Conservation (phyloP, 2,113 vertebrate genomes). For the Bostrychus sinensis region DNA sequence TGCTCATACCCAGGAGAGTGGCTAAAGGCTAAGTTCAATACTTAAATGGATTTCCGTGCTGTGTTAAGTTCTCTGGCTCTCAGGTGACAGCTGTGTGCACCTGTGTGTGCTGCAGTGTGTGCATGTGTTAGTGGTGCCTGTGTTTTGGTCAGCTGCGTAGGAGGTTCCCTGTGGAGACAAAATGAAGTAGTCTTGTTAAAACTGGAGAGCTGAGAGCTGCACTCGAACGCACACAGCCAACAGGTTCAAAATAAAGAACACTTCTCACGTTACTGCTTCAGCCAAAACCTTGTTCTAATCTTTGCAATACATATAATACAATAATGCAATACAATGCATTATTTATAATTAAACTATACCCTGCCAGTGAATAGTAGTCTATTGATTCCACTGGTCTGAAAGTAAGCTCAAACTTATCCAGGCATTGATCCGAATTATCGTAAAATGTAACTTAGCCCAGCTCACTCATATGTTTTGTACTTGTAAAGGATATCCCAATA, state of each 20-base stretch:
- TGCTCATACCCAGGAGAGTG: constrained; percentile 34
- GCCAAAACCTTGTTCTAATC: neutral
- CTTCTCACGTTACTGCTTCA: constrained; percentile 2
- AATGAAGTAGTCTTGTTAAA: constrained; percentile 53
- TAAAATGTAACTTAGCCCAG: neutral
- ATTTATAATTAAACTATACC: constrained; percentile 13
- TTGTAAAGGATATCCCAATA: too few species aligned
- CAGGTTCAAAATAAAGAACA: constrained; percentile 30
- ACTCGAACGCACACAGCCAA: constrained; percentile 31
- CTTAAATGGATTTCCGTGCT: constrained; percentile 46
- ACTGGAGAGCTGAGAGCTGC: constrained; percentile 36
- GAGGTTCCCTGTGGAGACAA: constrained; percentile 29
- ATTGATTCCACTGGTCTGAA: neutral
- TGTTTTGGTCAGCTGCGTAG: constrained; percentile 37
- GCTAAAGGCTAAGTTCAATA: constrained; percentile 35
- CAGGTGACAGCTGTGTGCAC: constrained; percentile 35
- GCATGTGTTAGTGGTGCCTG: constrained; percentile 24
- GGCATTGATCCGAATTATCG: neutral
- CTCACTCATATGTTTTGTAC: too few species aligned
- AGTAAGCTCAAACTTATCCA: too few species aligned
- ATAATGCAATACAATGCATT: too few species aligned
- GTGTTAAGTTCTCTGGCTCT: constrained; percentile 53
- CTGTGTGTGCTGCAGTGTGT: constrained; percentile 10
- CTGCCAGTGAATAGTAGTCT: neutral
- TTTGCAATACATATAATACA: constrained; percentile 9